Base-by-base conservation (phyloP, 2,888 invertebrate genomes). In the Eupeodes latifasciatus region DNA sequence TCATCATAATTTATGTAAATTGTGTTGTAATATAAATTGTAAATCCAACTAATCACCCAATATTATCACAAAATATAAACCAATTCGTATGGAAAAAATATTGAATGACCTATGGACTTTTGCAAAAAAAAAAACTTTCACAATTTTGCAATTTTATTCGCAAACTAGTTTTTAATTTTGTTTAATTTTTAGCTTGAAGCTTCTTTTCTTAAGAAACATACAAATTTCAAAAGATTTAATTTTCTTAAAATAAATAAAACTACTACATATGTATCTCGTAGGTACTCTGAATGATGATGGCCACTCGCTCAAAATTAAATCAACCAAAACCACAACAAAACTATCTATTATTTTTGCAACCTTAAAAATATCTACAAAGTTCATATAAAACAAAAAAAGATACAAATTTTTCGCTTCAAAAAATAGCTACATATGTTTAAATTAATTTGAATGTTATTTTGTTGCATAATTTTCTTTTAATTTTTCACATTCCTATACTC, bases 401-500 rank as follows among this genome's bases (percentile, higher is more conserved):
- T n/a, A 34, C 12, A 27, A 6, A 34, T 59, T 59, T 59, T 59
- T 75, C 78, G 51, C 59, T 74, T 81, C 77, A 59, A 34, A 67
- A 67, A 67, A 69, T 76, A 75, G 79, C 80, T 67, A n/a, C n/a
- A n/a, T n/a, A 83, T 86, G 79, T 83, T 59, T 34, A 86, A 86
- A 86, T 86, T 74, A 85, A 78, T 80, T 10, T 61, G 51, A 51
- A 53, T 69, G 27, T 27, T 27, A 27, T 27, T 4, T 79, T 64
- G 76, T 83, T 86, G 53, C 69, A 79, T 80, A 86, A 86, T 82
- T 78, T 59, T 61, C 67, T 78, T 47, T 59, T 14, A 79, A 75
- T 69, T 64, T 76, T 62, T 78, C 74, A 76, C 69, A 27, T 53
- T 27, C 27, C 27, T 27, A 1, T 27, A 27, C 3, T 27, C 27